Percentiles rank a stretch among this genome's conserved stretches.
Evolutionary conservation across 1,140 invertebrate species (phyloP).

Genomic region (Tyrophagus putrescentiae): DNA sequence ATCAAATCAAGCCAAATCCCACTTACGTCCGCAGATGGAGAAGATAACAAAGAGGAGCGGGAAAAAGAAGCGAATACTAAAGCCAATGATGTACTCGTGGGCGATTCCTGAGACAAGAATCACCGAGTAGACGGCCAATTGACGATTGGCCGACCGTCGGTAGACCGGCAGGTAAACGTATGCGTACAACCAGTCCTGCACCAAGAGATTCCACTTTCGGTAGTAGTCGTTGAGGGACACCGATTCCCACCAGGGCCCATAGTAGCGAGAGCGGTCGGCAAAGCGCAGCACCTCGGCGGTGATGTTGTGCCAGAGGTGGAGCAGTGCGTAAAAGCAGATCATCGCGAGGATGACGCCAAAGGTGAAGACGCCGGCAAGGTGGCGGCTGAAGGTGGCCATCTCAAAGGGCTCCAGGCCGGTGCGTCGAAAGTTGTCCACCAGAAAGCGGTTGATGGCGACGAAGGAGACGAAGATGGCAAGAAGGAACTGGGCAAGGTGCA

Average conservation of each 20-base stretch:
- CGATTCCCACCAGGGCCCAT: conserved; percentile 88
- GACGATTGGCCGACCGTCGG: neutral
- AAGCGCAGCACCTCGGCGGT: conserved; percentile 71
- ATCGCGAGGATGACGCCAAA: conserved; percentile 56
- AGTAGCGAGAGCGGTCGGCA: conserved; percentile 67
- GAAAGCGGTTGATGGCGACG: conserved; percentile 58
- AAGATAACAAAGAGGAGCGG: conserved; percentile 38
- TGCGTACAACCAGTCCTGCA: conserved; percentile 82
- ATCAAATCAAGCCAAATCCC: too few species aligned
- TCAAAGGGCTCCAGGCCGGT: conserved; percentile 50
- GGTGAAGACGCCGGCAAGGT: conserved; percentile 54
- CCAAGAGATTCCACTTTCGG: conserved; percentile 81
- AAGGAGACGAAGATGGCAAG: conserved; percentile 59
- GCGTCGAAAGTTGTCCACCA: conserved; percentile 50
- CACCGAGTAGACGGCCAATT: conserved; percentile 31
- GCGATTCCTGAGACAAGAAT: conserved; percentile 38
- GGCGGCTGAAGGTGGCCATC: conserved; percentile 42
- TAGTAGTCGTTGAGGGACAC: conserved; percentile 64
- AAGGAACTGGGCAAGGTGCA: conserved; percentile 53
- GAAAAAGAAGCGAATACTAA: conserved; percentile 38
- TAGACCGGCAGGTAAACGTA: conserved; percentile 57
- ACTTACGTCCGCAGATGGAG: conserved; percentile 36
- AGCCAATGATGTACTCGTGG: conserved; percentile 38
- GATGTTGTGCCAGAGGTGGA: conserved; percentile 77
- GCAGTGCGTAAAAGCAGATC: conserved; percentile 61